Evolutionary conservation across 2,797 vertebrate genomes (phyloP).

Genomic region (Periparus ater): DNA sequence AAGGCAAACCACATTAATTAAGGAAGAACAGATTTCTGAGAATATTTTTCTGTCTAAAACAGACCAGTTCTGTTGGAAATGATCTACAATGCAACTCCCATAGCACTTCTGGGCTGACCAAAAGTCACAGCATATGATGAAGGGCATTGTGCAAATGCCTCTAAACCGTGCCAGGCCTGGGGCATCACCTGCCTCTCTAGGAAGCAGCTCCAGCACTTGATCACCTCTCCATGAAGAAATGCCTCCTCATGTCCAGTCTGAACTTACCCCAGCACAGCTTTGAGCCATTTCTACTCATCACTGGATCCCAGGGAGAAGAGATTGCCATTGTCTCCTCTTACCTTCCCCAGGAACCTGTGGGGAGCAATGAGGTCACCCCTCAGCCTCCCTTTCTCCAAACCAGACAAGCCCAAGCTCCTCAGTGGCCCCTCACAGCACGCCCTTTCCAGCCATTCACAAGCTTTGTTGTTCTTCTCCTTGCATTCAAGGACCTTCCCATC

Average conservation of each 20-base stretch:
- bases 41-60: neutral
- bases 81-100: no score
- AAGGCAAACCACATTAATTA: neutral
- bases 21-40: neutral
- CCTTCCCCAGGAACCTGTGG: neutral
- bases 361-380: neutral
- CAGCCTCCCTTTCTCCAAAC: neutral
- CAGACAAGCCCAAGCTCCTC: neutral
- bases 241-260: neutral
- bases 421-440: rapidly evolving
- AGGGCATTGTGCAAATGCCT: no score
- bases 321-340: neutral
- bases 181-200: neutral
- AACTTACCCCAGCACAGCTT: no score
- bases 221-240: neutral
- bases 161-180: neutral
- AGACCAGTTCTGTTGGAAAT: neutral
- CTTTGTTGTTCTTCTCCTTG: neutral
- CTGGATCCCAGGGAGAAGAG: neutral
- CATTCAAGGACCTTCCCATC: neutral
- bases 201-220: neutral
- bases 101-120: neutral
- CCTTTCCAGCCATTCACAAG: neutral
- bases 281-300: neutral
- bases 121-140: neutral